These are phyloP conservation scores for Polylopha cassiicola DNA, from an alignment of 2,888 invertebrate genomes.

Conservation along the genomic window DNA sequence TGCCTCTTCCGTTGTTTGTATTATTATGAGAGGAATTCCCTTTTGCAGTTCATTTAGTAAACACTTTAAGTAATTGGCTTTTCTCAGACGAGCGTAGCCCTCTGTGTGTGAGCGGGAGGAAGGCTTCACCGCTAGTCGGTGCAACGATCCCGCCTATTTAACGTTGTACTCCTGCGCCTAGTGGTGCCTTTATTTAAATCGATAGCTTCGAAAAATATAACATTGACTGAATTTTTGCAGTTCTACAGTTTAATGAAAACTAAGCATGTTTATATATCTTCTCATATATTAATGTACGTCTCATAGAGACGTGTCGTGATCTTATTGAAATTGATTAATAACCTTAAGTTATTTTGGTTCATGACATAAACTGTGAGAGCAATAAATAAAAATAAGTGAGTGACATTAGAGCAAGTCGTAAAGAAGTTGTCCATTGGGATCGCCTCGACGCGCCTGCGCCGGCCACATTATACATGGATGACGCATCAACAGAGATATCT, in stretches of 20 bases:
- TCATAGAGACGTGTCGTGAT: no score
- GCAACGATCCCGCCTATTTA: conserved; percentile 48
- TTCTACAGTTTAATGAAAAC: no score
- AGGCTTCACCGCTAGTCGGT: conserved; percentile 48
- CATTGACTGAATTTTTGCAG: no score
- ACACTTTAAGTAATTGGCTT: conserved; percentile 12
- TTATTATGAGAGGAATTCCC: no score
- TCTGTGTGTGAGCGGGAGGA: conserved; percentile 34
- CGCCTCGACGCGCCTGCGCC: conserved; percentile 34
- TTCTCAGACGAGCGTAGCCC: conserved; percentile 11
- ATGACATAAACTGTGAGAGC: conserved; percentile 30
- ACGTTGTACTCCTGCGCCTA: conserved; percentile 35
- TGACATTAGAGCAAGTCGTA: conserved; percentile 44
- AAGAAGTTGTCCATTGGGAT: conserved; percentile 44
- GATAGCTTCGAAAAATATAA: no score
- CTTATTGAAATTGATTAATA: conserved; percentile 21
- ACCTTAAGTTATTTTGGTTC: conserved; percentile 26
- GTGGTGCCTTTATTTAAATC: conserved; percentile 27
- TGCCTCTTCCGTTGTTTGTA: no score
- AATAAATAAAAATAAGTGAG: conserved; percentile 42
- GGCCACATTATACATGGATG: conserved; percentile 54
- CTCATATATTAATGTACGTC: no score
- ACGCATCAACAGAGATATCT: conserved; percentile 60
- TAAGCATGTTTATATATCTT: no score
- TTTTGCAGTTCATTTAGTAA: no score